A percentile compares a stretch with the other conserved stretches of the same genome.
Evolutionary conservation across 2,113 vertebrate species (phyloP).

Genomic region (Solea senegalensis): DNA sequence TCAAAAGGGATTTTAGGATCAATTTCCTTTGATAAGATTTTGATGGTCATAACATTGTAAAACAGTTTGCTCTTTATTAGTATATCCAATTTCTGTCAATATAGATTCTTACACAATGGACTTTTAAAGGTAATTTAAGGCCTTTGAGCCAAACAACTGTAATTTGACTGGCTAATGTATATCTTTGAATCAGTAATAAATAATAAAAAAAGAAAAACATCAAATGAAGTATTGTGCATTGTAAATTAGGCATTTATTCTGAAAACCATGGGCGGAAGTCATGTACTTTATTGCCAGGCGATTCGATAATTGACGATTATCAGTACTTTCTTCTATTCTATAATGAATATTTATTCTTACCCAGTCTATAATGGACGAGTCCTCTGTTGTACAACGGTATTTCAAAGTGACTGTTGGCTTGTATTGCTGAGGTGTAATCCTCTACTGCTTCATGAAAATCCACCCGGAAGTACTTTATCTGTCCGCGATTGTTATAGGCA

Average conservation of each 20-base stretch:
- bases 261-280: not conserved
- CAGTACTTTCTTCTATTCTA: not conserved
- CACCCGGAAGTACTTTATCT: constrained; percentile 90
- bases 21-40: too few relatives aligned
- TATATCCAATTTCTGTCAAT: too few relatives aligned
- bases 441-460: constrained; percentile 92
- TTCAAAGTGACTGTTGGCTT: constrained; percentile 81
- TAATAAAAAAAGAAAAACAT: too few relatives aligned
- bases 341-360: constrained; percentile 68
- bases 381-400: constrained; percentile 95
- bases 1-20: too few relatives aligned
- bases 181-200: too few relatives aligned
- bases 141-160: too few relatives aligned
- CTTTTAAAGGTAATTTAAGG: too few relatives aligned
- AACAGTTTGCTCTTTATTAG: too few relatives aligned
- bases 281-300: fast-evolving
- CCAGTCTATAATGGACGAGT: constrained; percentile 89
- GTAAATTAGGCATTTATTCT: constrained; percentile 9
- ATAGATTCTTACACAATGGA: too few relatives aligned
- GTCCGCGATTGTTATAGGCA: constrained; percentile 92
- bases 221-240: too few relatives aligned
- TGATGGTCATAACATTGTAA: too few relatives aligned
- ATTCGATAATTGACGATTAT: not conserved
- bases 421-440: constrained; percentile 88
- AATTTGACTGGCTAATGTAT: too few relatives aligned